Conservation (phyloP, 2,113 vertebrate species). For the Rhinoptilus africanus region DNA sequence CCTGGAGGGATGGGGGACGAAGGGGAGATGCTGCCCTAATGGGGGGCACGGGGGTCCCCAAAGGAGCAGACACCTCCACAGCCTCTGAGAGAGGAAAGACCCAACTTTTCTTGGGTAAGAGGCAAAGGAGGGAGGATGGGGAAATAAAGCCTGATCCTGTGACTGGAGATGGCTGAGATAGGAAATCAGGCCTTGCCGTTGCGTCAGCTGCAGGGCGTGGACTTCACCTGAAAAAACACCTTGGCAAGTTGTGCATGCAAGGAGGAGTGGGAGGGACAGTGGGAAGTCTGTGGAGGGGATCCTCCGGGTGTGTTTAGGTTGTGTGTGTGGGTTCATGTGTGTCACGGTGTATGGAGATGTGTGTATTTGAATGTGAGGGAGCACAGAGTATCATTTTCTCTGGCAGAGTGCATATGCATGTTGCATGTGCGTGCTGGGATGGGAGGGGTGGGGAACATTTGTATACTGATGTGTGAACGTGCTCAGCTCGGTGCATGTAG, state of each 20-base stretch:
- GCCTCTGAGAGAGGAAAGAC: background rate
- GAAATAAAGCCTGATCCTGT: constrained; percentile 36
- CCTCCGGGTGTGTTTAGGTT: constrained; percentile 13
- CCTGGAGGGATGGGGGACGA: background rate
- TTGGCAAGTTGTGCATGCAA: constrained; percentile 30
- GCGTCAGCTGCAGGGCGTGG: constrained; percentile 65
- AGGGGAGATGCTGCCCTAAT: background rate
- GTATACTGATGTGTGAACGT: background rate
- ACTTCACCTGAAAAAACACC: constrained; percentile 66
- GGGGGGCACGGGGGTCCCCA: background rate
- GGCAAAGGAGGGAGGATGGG: constrained; percentile 39
- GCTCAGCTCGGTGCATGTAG: background rate
- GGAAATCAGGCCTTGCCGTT: constrained; percentile 10
- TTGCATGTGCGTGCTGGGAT: background rate
- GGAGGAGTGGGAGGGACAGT: constrained; percentile 48
- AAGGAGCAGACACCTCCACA: background rate
- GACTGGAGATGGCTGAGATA: constrained; percentile 28
- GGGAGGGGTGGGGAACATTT: constrained; percentile 5
- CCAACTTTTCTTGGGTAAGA: constrained; percentile 28
- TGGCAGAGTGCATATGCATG: background rate
- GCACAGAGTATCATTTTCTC: background rate
- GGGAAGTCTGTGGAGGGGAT: constrained; percentile 23
- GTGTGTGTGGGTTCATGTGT: constrained; percentile 20
- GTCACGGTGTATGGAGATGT: background rate
- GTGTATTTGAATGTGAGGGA: background rate